These are phyloP conservation scores for Drosophila diplacantha DNA, from an alignment of 2,888 invertebrate genomes.

Conservation along the genomic window DNA sequence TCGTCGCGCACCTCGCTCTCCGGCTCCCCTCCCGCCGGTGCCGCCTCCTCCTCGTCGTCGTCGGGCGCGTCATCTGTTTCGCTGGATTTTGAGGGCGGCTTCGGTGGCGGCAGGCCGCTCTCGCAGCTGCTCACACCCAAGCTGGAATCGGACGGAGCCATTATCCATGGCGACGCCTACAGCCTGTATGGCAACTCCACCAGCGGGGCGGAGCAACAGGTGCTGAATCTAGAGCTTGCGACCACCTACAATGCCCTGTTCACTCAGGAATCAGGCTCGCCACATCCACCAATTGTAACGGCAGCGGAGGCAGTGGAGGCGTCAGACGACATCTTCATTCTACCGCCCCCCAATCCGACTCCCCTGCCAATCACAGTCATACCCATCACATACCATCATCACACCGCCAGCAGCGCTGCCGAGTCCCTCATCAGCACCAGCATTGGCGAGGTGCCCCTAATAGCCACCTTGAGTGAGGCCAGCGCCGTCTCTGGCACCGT, in stretches of 20 bases:
- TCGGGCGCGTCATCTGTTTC: slow-evolving; percentile 35
- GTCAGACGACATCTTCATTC: slow-evolving; percentile 25
- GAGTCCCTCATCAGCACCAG: slow-evolving; percentile 29
- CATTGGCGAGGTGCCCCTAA: slow-evolving; percentile 36
- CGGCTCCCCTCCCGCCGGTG: slow-evolving; percentile 54
- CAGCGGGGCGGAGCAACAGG: slow-evolving; percentile 72
- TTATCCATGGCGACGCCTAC: slow-evolving; percentile 39
- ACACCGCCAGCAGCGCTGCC: slow-evolving; percentile 30
- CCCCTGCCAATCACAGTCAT: slow-evolving; percentile 42
- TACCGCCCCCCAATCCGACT: slow-evolving; percentile 45
- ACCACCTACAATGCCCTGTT: slow-evolving; percentile 57
- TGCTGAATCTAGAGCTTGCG: slow-evolving; percentile 73
- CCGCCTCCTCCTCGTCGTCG: slow-evolving; percentile 48
- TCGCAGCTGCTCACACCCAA: slow-evolving; percentile 55
- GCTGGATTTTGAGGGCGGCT: slow-evolving; percentile 44
- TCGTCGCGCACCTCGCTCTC: slow-evolving; percentile 63
- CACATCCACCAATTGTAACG: slow-evolving; percentile 13
- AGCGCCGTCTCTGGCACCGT: not conserved
- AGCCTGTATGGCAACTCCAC: slow-evolving; percentile 43
- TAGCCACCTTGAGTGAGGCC: slow-evolving; percentile 40
- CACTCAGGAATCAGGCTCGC: slow-evolving; percentile 37
- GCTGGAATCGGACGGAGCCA: slow-evolving; percentile 34
- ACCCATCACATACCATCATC: slow-evolving; percentile 49
- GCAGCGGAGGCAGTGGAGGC: slow-evolving; percentile 1
- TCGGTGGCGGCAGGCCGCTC: slow-evolving; percentile 57